Conservation (phyloP, 2,113 vertebrate genomes). For the Xenopus borealis region DNA sequence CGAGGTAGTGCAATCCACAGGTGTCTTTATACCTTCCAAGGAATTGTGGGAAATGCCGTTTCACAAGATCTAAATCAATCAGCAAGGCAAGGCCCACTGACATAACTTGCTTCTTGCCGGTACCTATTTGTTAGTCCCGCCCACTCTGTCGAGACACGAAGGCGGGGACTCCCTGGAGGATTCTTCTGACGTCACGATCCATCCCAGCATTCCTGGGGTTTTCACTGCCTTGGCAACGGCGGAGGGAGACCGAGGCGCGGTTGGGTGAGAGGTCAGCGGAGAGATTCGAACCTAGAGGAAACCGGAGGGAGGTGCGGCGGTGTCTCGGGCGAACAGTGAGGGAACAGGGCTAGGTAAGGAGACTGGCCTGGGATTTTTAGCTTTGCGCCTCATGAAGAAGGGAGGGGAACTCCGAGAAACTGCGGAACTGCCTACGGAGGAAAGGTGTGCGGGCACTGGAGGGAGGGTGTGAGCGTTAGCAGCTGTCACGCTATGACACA, state of each 20-base stretch:
- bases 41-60: too few relatives aligned
- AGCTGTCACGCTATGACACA: not conserved
- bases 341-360: conserved; percentile 6
- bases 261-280: conserved; percentile 44
- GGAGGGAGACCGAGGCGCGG: conserved; percentile 45
- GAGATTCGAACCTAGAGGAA: conserved; percentile 17
- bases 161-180: conserved; percentile 5
- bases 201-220: conserved; percentile 35
- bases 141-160: not conserved
- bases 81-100: too few relatives aligned
- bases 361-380: too few relatives aligned
- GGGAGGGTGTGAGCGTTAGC: not conserved
- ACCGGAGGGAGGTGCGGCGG: not conserved
- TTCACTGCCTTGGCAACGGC: conserved; percentile 35
- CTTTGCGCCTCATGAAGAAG: not conserved
- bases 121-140: not conserved
- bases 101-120: too few relatives aligned
- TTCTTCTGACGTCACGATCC: conserved; percentile 20
- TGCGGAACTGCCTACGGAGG: not conserved
- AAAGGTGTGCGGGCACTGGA: not conserved
- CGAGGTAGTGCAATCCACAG: too few relatives aligned
- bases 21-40: too few relatives aligned
- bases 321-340: conserved; percentile 18
- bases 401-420: not conserved
- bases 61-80: too few relatives aligned